A percentile compares a stretch with the other conserved stretches of the same genome.
Evolutionary conservation across 2,113 vertebrate species (phyloP).

Genomic region (zebrafish (Danio rerio)): DNA sequence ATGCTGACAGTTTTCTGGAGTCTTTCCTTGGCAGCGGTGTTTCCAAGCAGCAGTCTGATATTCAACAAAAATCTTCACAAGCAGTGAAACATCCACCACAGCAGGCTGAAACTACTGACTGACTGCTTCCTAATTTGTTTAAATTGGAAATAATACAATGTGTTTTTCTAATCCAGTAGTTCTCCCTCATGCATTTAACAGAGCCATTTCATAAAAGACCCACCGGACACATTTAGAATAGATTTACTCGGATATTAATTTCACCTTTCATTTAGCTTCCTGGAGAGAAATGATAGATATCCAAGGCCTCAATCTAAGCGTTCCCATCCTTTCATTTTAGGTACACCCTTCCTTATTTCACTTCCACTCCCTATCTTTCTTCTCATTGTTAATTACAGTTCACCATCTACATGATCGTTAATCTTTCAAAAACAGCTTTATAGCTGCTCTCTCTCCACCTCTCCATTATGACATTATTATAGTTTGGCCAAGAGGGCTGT

Average conservation of each 20-base stretch:
- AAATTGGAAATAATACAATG: constrained; percentile 27
- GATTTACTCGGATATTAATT: constrained; percentile 22
- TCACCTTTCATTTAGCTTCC: constrained; percentile 3
- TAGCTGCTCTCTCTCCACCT: constrained; percentile 76
- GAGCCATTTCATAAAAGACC: neutral
- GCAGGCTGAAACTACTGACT: constrained; percentile 18
- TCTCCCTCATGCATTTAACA: constrained; percentile 16
- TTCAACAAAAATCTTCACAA: neutral
- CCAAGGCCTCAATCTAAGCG: constrained; percentile 23
- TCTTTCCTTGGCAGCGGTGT: neutral
- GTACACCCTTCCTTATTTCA: constrained; percentile 58
- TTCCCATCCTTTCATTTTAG: constrained; percentile 47
- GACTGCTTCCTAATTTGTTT: constrained; percentile 4
- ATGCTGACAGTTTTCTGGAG: neutral
- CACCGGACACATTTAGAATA: constrained; percentile 11
- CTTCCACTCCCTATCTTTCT: constrained; percentile 58
- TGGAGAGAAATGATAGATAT: constrained; percentile 29
- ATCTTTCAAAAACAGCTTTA: constrained; percentile 81
- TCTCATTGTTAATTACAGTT: constrained; percentile 81
- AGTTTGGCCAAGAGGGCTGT: constrained; percentile 76
- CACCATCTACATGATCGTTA: constrained; percentile 73
- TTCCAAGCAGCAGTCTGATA: constrained; percentile 3
- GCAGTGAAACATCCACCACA: constrained; percentile 1
- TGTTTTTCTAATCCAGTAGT: constrained; percentile 10
- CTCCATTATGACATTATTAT: constrained; percentile 82